Conservation (phyloP, 2,797 vertebrate species). For the Carcharodon carcharias region DNA sequence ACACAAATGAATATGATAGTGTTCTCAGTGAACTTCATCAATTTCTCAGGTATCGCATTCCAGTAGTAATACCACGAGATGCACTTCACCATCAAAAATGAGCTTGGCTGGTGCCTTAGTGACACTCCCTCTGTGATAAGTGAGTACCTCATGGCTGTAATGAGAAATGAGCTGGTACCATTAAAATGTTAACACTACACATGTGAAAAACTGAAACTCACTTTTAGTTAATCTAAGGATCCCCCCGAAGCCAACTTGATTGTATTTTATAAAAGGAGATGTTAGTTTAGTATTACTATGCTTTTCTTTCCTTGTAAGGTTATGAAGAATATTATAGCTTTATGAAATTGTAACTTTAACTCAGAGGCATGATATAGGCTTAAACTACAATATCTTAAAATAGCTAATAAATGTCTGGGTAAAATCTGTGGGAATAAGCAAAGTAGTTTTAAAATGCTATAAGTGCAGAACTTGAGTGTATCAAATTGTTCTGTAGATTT, state of each 20-base stretch:
- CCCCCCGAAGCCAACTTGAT: not conserved
- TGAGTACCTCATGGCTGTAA: not conserved
- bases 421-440: not conserved
- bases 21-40: not conserved
- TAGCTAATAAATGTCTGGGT: not conserved
- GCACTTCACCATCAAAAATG: not conserved
- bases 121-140: not conserved
- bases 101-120: not conserved
- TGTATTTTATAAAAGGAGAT: not conserved
- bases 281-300: not conserved
- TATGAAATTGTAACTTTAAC: not conserved
- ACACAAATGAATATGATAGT: not conserved
- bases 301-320: not conserved
- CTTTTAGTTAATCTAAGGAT: not conserved
- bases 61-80: not conserved
- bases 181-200: not conserved
- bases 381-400: not conserved
- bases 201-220: not conserved
- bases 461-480: not conserved
- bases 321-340: not conserved
- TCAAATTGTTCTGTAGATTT: not conserved
- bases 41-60: not conserved
- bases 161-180: not conserved
- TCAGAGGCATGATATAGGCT: not conserved
- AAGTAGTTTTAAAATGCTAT: not conserved